Evolutionary conservation across 2,888 invertebrate genomes (phyloP), one percentile per base, ranked within the genome.

Genomic region (Hypomecis atomaria): DNA sequence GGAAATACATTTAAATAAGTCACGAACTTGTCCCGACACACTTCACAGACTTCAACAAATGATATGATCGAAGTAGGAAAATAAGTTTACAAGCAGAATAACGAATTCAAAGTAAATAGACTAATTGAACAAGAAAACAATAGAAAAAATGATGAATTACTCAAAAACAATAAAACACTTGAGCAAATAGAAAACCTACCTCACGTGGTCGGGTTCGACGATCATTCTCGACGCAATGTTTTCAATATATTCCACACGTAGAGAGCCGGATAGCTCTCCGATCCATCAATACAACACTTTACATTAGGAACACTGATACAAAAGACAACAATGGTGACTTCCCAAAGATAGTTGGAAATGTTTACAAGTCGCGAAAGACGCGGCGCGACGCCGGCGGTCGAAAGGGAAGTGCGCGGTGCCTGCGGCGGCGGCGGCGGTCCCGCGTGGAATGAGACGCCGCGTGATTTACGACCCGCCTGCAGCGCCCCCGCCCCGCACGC

Each of bases 391-490:
- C 81, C 89, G 90, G 86, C 90, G 86, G 89, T 84, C 89, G 87
- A 73, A 74, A 85, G 87, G 87, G 90, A 90, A 92, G 88, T 92
- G 92, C 86, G 89, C 88, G 85, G 83, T 83, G 89, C 92, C 91
- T 89, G 90, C 92, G 88, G 90, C 91, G 82, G 86, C 88, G 82
- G 87, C 91, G 91, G 90, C 87, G 87, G 87, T 88, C 92, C 89
- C 92, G 93, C 93, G 91, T 89, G 92, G 93, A 93, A 92, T 93
- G 93, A 93, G 91, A 90, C 83, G 85, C 89, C 87, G 87, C 85
- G 90, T 93, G 93, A 93, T 93, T 93, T 93, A 93, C 93, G 93
- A 92, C 90, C 91, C 92, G 92, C 92, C 92, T 91, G 92, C 92
- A 91, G 89, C 89, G 86, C 89, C 90, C 91, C 86, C 87, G 82